Evolutionary conservation across 2,113 vertebrate species (phyloP), one percentile per base, ranked within the genome.

Genomic region (Brienomyrus longianalis): DNA sequence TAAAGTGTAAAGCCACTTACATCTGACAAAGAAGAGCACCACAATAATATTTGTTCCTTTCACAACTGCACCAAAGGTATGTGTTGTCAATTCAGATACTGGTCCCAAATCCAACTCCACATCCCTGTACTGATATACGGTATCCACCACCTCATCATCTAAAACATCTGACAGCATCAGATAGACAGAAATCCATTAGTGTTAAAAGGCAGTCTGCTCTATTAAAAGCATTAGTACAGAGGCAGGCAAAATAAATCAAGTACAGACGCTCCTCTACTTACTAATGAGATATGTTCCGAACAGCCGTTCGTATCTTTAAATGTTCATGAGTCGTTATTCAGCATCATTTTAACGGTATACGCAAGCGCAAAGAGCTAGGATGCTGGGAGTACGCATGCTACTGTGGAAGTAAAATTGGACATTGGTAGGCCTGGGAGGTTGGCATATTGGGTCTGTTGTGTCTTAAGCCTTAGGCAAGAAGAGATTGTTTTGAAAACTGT

Each of bases 11-110:
- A 8, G 15, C 35, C n/a, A 96, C 97, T 97, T 92, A 99, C 98
- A 99, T 93, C 95, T 96, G 92, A 97, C 94, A 91, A 98, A 98
- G 92, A 99, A 99, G 83, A 99, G 96, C 91, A 96, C 97, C 92
- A 97, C 95, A 0, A 93, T 95, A 89, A 87, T 92, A 88, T 93
- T 90, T 88, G 95, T 89, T 88, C 93, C 89, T 0, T 86, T 45
- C 19, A 97, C 92, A 88, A 94, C 92, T 1, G 84, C 0, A 39
- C 90, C 92, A 93, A 99, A 98, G 3, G 94, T 97, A 5, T 97
- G 95, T 27, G 96, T 95, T 0, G 97, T 98, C 35, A 99, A 93
- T 0, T 95, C 94, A 43, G 91, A 92, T 35, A 97, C 91, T 0
- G 94, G 92, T 35, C 96, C 97, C 93, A 96, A 74, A 89, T 97